A percentile compares a stretch with the other conserved stretches of the same genome.
Evolutionary conservation across 2,797 vertebrate genomes (phyloP).

Genomic region (Mallotus villosus): DNA sequence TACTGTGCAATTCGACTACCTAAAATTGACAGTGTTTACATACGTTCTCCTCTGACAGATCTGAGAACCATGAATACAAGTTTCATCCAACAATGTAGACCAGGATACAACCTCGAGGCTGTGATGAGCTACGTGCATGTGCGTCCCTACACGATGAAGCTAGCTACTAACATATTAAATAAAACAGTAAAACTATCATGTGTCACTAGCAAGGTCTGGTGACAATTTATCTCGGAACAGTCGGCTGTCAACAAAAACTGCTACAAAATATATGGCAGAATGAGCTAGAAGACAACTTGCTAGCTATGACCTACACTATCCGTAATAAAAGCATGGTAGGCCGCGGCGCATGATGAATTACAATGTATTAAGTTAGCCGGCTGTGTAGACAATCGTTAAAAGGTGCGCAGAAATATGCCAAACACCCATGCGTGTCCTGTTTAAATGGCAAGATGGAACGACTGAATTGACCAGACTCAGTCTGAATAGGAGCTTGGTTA

Average conservation of each 20-base stretch:
- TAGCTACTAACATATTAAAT: not conserved
- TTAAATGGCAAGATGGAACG: no score
- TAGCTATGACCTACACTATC: conserved; percentile 40
- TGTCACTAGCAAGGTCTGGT: conserved; percentile 12
- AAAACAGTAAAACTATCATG: conserved; percentile 23
- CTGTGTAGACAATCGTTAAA: conserved; percentile 1
- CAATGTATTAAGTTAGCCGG: conserved; percentile 24
- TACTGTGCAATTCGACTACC: no score
- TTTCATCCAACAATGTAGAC: not conserved
- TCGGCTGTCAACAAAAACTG: not conserved
- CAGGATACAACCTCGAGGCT: conserved; percentile 5
- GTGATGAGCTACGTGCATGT: conserved; percentile 20
- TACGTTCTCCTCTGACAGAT: not conserved
- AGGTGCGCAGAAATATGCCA: not conserved
- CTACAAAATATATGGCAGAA: not conserved
- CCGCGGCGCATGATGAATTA: conserved; percentile 50
- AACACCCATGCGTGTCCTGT: not conserved
- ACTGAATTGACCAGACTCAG: no score
- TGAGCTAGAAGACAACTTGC: conserved; percentile 9
- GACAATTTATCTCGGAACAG: not conserved
- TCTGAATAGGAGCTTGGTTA: no score
- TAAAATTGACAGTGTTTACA: no score
- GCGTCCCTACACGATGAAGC: not conserved
- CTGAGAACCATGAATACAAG: not conserved
- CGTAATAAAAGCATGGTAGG: conserved; percentile 52